phyloP scores from a whole-genome alignment of 2,888 invertebrate genomes.

The Acheta domesticus region DNA sequence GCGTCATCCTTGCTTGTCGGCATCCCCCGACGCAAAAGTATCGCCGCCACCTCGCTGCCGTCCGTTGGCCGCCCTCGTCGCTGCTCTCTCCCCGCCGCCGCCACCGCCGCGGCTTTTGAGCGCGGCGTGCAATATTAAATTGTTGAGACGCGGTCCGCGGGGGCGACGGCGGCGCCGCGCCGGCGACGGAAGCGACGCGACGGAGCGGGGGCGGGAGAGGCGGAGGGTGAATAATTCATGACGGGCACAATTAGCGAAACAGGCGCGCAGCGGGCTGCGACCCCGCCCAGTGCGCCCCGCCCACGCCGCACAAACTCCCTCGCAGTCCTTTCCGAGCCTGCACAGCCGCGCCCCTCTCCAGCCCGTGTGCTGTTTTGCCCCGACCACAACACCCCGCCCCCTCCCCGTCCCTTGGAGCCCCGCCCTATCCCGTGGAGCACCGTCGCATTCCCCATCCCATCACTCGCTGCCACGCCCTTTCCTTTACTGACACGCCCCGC shows the following conservation, averaged over 20 bases:
- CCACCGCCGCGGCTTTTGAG: not conserved
- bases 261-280: not conserved
- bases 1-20: too few relatives aligned
- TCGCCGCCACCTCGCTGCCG: not conserved
- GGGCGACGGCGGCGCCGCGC: not conserved
- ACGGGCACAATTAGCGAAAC: slow-evolving; percentile 18
- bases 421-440: too few relatives aligned
- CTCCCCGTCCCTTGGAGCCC: too few relatives aligned
- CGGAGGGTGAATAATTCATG: slow-evolving; percentile 1
- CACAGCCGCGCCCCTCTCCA: too few relatives aligned
- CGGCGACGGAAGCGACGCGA: not conserved
- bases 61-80: not conserved
- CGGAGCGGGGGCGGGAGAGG: not conserved
- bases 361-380: too few relatives aligned
- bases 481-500: too few relatives aligned
- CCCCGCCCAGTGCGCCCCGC: not conserved
- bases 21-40: not conserved
- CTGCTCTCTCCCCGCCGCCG: too few relatives aligned
- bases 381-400: too few relatives aligned
- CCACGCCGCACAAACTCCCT: too few relatives aligned
- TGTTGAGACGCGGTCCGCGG: not conserved
- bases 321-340: too few relatives aligned
- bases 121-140: not conserved
- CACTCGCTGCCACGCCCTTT: too few relatives aligned
- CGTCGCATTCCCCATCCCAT: too few relatives aligned